Evolutionary conservation across 2,888 invertebrate genomes (phyloP), one percentile per base, ranked within the genome.

Genomic region (Daptonema setosum): DNA sequence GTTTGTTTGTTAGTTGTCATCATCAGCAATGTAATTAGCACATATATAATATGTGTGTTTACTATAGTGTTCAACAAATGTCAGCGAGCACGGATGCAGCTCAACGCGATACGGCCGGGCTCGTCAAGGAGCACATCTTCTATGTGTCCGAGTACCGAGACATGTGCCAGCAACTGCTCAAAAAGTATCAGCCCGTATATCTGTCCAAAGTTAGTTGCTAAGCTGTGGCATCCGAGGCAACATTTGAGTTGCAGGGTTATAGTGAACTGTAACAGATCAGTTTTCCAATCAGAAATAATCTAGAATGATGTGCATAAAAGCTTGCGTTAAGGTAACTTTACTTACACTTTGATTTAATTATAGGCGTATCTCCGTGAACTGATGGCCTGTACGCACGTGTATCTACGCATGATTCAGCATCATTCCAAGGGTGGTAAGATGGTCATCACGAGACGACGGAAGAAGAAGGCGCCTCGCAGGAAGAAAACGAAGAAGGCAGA

Each of bases 61-160:
- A n/a, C n/a, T n/a, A 22, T 22, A 52, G 52, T 20, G 29, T 52
- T 2, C 29, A 52, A 52, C 29, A 29, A 20, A 22, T 52, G 29
- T 20, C 2, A 2, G 29, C 29, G 24, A 29, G 52, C 52, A 26
- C 2, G 2, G 30, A n/a, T 2, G n/a, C 8, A 2, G 5, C 5
- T 20, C 20, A 52, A 2, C 52, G 52, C 8, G 2, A 3, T 2
- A 2, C 8, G 5, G 52, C 29, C 14, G 8, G 14, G 28, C 25
- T n/a, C 2, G 29, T 52, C 11, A 2, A 52, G 30, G 29, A 52
- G 52, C 52, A 72, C 60, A 66, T 73, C n/a, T 72, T 73, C 62
- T 73, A 72, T 63, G 67, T 70, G 66, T 67, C 68, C 67, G 73
- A 73, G 61, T 72, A 71, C 60, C 60, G 72, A 53, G 72, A 73